A percentile compares a stretch with the other conserved stretches of the same genome.
Conservation (phyloP, 2,113 vertebrate species). For the Menidia beryllina region DNA sequence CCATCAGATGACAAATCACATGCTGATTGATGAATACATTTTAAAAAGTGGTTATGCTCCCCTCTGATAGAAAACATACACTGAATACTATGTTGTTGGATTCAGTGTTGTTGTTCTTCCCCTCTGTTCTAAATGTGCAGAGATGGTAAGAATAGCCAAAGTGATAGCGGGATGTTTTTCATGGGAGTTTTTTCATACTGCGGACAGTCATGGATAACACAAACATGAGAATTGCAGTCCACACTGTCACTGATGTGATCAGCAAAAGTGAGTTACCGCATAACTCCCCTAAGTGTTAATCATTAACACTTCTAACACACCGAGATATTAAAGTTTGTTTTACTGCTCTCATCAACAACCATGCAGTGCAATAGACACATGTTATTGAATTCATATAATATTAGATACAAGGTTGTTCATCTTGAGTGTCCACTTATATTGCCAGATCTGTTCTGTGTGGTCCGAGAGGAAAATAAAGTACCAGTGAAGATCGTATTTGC, state of each 20-base stretch:
- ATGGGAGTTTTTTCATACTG: conserved; percentile 23
- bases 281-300: conserved; percentile 37
- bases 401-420: conserved; percentile 70
- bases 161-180: conserved; percentile 40
- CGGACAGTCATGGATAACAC: conserved; percentile 17
- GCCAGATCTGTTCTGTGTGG: conserved; percentile 52
- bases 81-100: background rate
- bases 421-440: conserved; percentile 64
- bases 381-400: conserved; percentile 78
- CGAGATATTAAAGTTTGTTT: conserved; percentile 78
- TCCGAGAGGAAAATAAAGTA: conserved; percentile 68
- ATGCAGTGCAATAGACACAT: conserved; percentile 51
- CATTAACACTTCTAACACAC: conserved; percentile 72
- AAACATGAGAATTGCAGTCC: conserved; percentile 50
- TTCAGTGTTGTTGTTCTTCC: conserved; percentile 8
- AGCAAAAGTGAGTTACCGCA: conserved; percentile 63
- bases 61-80: conserved; percentile 12
- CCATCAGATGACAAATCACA: conserved; percentile 39
- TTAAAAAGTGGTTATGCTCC: conserved; percentile 31
- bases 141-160: conserved; percentile 48
- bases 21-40: conserved; percentile 46
- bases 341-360: conserved; percentile 67
- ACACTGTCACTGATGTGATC: conserved; percentile 27
- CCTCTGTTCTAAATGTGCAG: conserved; percentile 38
- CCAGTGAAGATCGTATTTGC: conserved; percentile 55